phyloP scores from a whole-genome alignment of 2,113 vertebrate species.

The Notiomystis cincta region DNA sequence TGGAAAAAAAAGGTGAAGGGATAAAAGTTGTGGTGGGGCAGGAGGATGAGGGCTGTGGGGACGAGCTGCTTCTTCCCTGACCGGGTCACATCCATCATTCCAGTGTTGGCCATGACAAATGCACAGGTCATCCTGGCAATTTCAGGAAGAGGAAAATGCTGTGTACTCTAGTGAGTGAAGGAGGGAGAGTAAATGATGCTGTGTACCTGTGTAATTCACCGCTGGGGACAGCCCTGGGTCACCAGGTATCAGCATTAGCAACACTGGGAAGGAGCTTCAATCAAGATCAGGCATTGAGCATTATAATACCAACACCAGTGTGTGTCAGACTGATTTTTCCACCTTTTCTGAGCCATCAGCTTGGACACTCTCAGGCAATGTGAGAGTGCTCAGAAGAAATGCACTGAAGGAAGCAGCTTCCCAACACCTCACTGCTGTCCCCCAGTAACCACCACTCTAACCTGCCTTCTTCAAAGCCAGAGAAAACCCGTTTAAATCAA shows the following conservation, averaged over 20 bases:
- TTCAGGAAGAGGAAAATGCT: neutral
- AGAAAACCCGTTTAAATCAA: neutral
- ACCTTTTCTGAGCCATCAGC: accelerated
- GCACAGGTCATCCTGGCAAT: neutral
- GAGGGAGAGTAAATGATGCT: neutral
- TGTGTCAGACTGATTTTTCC: neutral
- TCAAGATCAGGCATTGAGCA: neutral
- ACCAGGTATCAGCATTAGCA: neutral
- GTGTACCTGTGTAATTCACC: neutral
- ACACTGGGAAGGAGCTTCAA: neutral
- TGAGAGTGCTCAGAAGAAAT: neutral
- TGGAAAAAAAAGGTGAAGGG: neutral
- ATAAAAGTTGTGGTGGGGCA: neutral
- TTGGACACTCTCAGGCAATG: accelerated
- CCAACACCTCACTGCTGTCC: neutral
- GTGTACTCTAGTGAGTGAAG: neutral
- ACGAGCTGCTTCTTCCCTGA: neutral
- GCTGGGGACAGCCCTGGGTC: neutral
- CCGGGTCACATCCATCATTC: accelerated
- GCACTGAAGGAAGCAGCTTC: neutral
- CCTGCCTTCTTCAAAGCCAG: neutral
- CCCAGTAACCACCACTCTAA: accelerated
- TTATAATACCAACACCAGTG: neutral
- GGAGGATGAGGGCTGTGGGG: neutral
- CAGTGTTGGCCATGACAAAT: accelerated